Evolutionary conservation across 1,140 invertebrate genomes (phyloP).

Genomic region (Popillia japonica): DNA sequence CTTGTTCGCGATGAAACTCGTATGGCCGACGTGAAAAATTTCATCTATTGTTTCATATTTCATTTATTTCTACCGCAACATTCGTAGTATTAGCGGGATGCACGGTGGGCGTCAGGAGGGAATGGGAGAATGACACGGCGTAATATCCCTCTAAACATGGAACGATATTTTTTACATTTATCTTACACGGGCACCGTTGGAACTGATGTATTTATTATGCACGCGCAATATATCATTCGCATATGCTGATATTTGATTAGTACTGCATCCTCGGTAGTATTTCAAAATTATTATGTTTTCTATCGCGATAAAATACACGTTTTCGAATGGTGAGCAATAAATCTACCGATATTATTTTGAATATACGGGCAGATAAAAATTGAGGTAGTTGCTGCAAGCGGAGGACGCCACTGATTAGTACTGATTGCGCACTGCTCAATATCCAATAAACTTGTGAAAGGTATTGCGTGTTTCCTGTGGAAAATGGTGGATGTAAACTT

Average conservation of each 20-base stretch:
- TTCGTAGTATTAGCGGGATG: too few species aligned
- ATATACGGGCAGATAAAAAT: constrained; percentile 25
- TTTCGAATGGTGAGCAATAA: constrained; percentile 15
- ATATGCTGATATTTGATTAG: constrained; percentile 31
- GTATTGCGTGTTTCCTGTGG: background rate
- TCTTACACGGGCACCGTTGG: background rate
- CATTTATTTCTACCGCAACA: constrained; percentile 26
- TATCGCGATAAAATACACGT: constrained; percentile 15
- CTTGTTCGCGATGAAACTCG: background rate
- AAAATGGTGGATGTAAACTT: too few species aligned
- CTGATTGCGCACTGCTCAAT: background rate
- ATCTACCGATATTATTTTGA: constrained; percentile 16
- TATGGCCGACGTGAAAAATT: background rate
- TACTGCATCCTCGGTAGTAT: background rate
- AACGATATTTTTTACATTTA: constrained; percentile 22
- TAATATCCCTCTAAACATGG: background rate
- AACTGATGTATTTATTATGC: constrained; percentile 33
- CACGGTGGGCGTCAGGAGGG: background rate
- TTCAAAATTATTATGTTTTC: constrained; percentile 6
- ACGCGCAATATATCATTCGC: constrained; percentile 1
- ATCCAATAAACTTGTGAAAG: background rate
- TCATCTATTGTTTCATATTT: constrained; percentile 23
- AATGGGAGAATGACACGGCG: background rate
- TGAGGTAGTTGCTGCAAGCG: background rate
- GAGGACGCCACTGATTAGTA: background rate